Evolutionary conservation across 2,888 invertebrate genomes (phyloP).

Genomic region (Cheilosia grossa): DNA sequence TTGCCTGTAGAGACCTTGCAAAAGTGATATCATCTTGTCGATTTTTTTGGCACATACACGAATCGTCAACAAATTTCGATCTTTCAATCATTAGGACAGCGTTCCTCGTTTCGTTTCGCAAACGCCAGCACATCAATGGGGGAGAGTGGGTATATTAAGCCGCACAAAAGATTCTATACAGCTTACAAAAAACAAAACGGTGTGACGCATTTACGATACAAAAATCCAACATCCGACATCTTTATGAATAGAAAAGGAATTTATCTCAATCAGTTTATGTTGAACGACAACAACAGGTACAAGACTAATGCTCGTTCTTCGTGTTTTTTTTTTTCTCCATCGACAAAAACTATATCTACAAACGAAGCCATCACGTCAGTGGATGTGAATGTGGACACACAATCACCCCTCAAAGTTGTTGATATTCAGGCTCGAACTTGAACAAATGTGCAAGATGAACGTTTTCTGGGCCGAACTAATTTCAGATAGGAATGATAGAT

Average conservation of each 20-base stretch:
- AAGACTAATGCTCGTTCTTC: conserved; percentile 40
- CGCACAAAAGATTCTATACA: conserved; percentile 1
- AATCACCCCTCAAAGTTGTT: conserved; percentile 12
- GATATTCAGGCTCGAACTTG: conserved; percentile 22
- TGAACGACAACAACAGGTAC: conserved; percentile 59
- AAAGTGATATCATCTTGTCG: background rate
- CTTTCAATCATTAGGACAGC: background rate
- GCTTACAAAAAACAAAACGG: conserved; percentile 3
- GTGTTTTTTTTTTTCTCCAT: background rate
- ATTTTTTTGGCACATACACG: background rate
- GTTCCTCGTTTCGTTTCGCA: conserved; percentile 11
- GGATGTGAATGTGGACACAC: conserved; percentile 11
- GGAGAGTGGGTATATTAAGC: conserved; percentile 10
- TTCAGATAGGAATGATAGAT: conserved; percentile 48
- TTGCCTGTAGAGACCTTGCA: background rate
- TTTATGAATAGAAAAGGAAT: conserved; percentile 23
- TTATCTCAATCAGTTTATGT: conserved; percentile 34
- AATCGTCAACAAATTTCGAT: background rate
- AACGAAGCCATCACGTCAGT: conserved; percentile 13
- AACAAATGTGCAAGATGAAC: conserved; percentile 21
- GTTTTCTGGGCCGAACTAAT: conserved; percentile 42
- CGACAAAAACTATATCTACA: background rate
- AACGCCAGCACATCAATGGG: conserved; percentile 22
- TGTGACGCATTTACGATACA: conserved; percentile 13
- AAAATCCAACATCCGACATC: conserved; percentile 34